Percentiles rank a stretch among this genome's conserved stretches.
These are phyloP conservation scores for Nycteola revayana DNA, from an alignment of 2,888 invertebrate genomes.

Conservation along the genomic window DNA sequence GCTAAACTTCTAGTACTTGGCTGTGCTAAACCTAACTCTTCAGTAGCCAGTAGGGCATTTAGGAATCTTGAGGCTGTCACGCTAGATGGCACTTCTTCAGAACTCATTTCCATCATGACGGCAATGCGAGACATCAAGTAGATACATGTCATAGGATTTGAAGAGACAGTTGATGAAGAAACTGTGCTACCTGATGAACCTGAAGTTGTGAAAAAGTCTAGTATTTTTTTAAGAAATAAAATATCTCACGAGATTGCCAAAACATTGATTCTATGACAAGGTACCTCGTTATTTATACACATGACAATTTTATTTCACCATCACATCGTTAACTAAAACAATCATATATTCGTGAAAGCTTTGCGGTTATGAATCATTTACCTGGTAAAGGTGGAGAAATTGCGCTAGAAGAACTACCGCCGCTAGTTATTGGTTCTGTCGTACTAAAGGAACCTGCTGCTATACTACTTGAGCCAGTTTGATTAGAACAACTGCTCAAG, in stretches of 20 bases:
- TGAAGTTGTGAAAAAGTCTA: slow-evolving; percentile 30
- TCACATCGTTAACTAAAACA: too few relatives aligned
- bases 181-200: slow-evolving; percentile 74
- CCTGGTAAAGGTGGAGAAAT: slow-evolving; percentile 77
- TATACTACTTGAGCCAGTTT: slow-evolving; percentile 75
- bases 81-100: slow-evolving; percentile 65
- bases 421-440: slow-evolving; percentile 74
- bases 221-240: too few relatives aligned
- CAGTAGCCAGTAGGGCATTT: slow-evolving; percentile 66
- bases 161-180: slow-evolving; percentile 66
- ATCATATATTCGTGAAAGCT: too few relatives aligned
- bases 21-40: slow-evolving; percentile 89
- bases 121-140: slow-evolving; percentile 92
- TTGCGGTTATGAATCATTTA: too few relatives aligned
- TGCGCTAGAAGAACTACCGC: slow-evolving; percentile 75
- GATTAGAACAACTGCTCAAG: slow-evolving; percentile 77
- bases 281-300: too few relatives aligned
- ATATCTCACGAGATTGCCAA: too few relatives aligned
- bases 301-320: too few relatives aligned
- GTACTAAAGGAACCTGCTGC: slow-evolving; percentile 76
- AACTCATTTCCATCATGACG: slow-evolving; percentile 89
- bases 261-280: too few relatives aligned
- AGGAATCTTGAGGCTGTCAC: slow-evolving; percentile 67
- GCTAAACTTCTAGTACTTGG: slow-evolving; percentile 88
- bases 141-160: slow-evolving; percentile 85